Conservation (phyloP, 2,113 vertebrate genomes). For the Lasiurus borealis region DNA sequence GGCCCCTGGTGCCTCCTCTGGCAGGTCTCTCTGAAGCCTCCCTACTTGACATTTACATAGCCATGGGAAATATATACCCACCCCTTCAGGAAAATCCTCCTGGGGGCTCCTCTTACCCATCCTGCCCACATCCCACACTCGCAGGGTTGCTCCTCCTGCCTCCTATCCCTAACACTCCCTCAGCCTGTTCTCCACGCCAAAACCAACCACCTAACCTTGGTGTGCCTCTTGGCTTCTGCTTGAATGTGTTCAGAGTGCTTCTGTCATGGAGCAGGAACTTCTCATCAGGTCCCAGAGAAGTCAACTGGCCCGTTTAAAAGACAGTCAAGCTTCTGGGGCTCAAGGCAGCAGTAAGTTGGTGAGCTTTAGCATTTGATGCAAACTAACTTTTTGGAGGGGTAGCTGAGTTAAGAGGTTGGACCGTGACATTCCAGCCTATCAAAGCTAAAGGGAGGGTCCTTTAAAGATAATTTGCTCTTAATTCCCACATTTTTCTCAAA, state of each 20-base stretch:
- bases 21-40: background rate
- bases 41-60: background rate
- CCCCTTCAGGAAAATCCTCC: background rate
- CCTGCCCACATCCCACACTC: background rate
- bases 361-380: background rate
- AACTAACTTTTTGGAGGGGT: background rate
- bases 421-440: background rate
- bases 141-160: background rate
- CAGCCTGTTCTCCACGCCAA: background rate
- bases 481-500: background rate
- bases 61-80: rapidly evolving
- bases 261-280: background rate
- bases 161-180: background rate
- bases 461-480: background rate
- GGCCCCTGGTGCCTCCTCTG: rapidly evolving
- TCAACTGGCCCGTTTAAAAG: background rate
- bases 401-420: conserved; percentile 24
- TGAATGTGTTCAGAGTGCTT: background rate
- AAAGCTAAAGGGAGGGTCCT: background rate
- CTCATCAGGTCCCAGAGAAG: background rate
- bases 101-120: background rate
- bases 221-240: background rate
- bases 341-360: background rate
- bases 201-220: background rate
- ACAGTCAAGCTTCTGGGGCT: background rate